Base-by-base conservation (phyloP, 2,797 vertebrate genomes). In the Merluccius polli region DNA sequence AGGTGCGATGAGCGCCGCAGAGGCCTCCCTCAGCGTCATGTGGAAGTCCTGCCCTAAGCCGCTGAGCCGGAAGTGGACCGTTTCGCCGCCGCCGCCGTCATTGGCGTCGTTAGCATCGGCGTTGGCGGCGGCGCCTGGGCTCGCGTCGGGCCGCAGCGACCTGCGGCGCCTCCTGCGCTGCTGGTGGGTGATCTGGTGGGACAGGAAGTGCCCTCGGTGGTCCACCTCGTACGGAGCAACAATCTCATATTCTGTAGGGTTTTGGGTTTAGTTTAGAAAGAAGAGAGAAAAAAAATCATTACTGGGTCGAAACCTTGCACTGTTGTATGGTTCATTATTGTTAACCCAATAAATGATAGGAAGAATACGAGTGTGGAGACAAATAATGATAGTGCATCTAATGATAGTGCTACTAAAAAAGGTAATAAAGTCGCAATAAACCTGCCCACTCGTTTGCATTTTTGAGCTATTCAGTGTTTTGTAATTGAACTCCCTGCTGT, bases 201-300 rank as follows among this genome's bases (percentile, higher is more conserved):
- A 95, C 82, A 97, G 83, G 33, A 95, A 95, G 30, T 78, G 79
- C 1, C 95, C 96, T 48, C 88, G 82, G 78, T 83, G 86, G 86
- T 93, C 91, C 72, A 96, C 95, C 87, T 97, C 96, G 1, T 95
- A 96, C 1, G 94, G 95, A 77, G 93, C 88, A 31, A 96, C 94
- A 73, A 97, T 93, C 82, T 95, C 94, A 82, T 94, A 97, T 83
- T 96, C 96, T 97, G 87, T 73, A 75, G 75, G 41, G 71, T 77
- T 32, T 69, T 1, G 8, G 18, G 52, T 24, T 18, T 18, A 2
- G 29, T 29, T 30, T 5, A 16, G 2, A 12, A 9, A 9, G 44
- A 38, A 21, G 30, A 24, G 72, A 59, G 41, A 33, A 15, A 35
- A 35, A 71, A 10, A 15, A 71, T 24, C 21, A 71, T 12, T 71